Conservation (phyloP, 2,888 invertebrate species). For the Ischnus inquisitorius region DNA sequence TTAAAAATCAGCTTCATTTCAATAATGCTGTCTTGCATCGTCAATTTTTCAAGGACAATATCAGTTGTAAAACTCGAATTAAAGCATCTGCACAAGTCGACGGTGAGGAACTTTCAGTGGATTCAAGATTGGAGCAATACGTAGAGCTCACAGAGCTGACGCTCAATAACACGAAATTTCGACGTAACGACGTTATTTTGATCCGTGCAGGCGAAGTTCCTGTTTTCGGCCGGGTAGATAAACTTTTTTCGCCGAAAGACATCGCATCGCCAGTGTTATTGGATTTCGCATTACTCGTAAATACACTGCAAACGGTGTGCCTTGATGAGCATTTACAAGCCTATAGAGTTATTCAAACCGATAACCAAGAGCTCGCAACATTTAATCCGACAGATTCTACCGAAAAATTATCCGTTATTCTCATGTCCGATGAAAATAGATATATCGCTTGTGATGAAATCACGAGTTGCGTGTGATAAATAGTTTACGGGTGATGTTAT, state of each 20-base stretch:
- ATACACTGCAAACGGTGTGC: slow-evolving; percentile 5
- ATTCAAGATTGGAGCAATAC: background rate
- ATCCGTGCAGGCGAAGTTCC: slow-evolving; percentile 21
- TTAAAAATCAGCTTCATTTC: slow-evolving; percentile 58
- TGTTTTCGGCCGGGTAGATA: slow-evolving; percentile 24
- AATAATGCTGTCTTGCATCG: slow-evolving; percentile 37
- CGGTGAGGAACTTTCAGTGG: background rate
- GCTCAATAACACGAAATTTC: slow-evolving; percentile 23
- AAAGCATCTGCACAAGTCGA: background rate
- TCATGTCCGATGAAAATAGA: background rate
- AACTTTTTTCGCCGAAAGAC: slow-evolving; percentile 5
- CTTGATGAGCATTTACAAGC: slow-evolving; percentile 34
- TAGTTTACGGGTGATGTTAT: background rate
- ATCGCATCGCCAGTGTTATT: background rate
- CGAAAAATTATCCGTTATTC: slow-evolving; percentile 24
- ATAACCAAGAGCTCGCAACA: background rate
- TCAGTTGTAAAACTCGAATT: slow-evolving; percentile 15
- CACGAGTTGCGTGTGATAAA: background rate
- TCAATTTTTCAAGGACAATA: slow-evolving; percentile 10
- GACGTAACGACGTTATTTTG: background rate
- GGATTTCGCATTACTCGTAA: slow-evolving; percentile 23
- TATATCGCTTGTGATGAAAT: slow-evolving; percentile 16
- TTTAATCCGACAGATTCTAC: background rate
- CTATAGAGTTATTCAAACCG: slow-evolving; percentile 17
- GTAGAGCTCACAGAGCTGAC: background rate